phyloP scores from a whole-genome alignment of 2,797 vertebrate species.

The Pseudocheirus occidentalis region DNA sequence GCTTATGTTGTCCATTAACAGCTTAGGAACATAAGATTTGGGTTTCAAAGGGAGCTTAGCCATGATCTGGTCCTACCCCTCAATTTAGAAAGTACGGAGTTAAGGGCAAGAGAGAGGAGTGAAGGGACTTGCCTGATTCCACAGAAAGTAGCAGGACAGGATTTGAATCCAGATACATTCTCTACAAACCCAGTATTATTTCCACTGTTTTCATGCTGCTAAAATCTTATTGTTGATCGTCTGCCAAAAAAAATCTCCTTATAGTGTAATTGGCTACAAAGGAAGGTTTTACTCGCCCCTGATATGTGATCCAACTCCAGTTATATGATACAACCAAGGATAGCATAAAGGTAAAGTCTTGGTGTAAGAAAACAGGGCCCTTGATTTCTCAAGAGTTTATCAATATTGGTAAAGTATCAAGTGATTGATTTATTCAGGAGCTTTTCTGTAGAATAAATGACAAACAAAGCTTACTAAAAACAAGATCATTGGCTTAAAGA shows the following conservation, averaged over 20 bases:
- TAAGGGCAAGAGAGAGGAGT: not conserved
- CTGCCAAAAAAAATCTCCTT: conserved; percentile 37
- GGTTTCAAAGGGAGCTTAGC: not conserved
- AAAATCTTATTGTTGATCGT: conserved; percentile 48
- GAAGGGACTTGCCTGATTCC: not conserved
- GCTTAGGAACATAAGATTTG: conserved; percentile 15
- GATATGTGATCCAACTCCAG: conserved; percentile 4
- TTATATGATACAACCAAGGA: not conserved
- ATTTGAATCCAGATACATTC: not conserved
- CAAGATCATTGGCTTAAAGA: not conserved
- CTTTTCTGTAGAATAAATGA: conserved; percentile 47
- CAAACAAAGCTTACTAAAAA: conserved; percentile 44
- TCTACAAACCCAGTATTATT: not conserved
- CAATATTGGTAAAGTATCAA: conserved; percentile 30
- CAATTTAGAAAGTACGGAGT: not conserved
- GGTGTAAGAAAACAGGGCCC: conserved; percentile 34
- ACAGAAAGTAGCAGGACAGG: not conserved
- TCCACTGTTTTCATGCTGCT: not conserved
- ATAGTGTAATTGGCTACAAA: not conserved
- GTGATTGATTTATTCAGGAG: conserved; percentile 32
- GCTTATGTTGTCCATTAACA: conserved; percentile 8
- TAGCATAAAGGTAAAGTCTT: not conserved
- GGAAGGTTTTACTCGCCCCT: not conserved
- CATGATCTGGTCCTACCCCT: not conserved
- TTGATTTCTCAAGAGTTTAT: conserved; percentile 12